These are phyloP conservation scores for Keiferia lycopersicella DNA, from an alignment of 2,888 invertebrate genomes.

Conservation along the genomic window DNA sequence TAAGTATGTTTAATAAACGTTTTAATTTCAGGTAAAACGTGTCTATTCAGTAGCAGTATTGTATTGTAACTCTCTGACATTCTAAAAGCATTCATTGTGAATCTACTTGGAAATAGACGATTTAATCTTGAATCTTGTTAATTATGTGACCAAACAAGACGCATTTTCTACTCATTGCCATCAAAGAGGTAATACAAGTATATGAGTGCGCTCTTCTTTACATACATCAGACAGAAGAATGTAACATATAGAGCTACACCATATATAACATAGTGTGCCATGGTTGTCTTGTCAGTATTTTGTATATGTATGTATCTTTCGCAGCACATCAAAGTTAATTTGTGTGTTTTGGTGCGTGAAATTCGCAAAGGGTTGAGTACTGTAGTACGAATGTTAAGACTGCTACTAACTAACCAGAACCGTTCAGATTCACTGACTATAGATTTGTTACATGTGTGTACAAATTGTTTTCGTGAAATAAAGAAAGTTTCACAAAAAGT, in stretches of 20 bases:
- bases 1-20: too few relatives aligned
- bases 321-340: slow-evolving; percentile 47
- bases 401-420: slow-evolving; percentile 34
- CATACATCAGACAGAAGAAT: too few relatives aligned
- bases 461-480: not conserved
- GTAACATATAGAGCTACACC: too few relatives aligned
- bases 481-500: too few relatives aligned
- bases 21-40: too few relatives aligned
- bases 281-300: not conserved
- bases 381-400: slow-evolving; percentile 24
- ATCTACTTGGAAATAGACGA: too few relatives aligned
- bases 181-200: slow-evolving; percentile 18
- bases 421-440: not conserved
- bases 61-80: too few relatives aligned
- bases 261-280: not conserved
- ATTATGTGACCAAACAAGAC: not conserved
- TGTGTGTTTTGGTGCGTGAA: slow-evolving; percentile 49
- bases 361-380: slow-evolving; percentile 39
- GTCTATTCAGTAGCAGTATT: too few relatives aligned
- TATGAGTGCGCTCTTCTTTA: slow-evolving; percentile 14
- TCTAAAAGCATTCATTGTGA: too few relatives aligned
- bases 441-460: not conserved
- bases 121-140: too few relatives aligned
- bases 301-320: slow-evolving; percentile 8
- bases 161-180: slow-evolving; percentile 9